Evolutionary conservation across 2,797 vertebrate species (phyloP), one percentile per base, ranked within the genome.

Genomic region (Psittacula echo): DNA sequence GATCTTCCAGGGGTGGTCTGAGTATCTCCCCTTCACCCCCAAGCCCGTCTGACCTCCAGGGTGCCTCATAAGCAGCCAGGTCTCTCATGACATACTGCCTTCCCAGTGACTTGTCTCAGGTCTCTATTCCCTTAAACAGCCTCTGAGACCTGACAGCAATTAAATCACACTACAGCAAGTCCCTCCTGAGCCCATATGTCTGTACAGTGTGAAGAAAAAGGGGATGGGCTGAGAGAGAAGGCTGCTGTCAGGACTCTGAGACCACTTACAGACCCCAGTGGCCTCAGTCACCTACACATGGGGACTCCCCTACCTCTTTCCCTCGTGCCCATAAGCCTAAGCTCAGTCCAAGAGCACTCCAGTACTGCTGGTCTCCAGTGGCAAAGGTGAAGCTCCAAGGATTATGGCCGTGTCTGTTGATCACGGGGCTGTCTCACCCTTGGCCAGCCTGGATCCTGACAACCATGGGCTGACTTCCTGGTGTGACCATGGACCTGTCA

Each of bases 321-420:
- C 62, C 13, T 13, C 14, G 13, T 15, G 47, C 32, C 30, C 54
- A 3, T 1, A 18, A 48, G 15, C 12, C n/a, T 7, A 34, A 76
- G 42, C 60, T n/a, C 50, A 13, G 50, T 26, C 30, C 51, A 51
- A 82, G 32, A 11, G 10, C 44, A 60, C 47, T 22, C 4, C 30
- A 9, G 47, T 20, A 15, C 6, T 5, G n/a, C 37, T 27, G 41
- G 13, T 20, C 30, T 64, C 11, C 42, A 42, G 14, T n/a, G 51
- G 26, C 37, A 15, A 6, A 4, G 9, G 2, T 18, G 20, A 14
- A 4, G 11, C 4, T 4, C 5, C 29, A 5, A 27, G 39, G 27
- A 4, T 10, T 6, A 0, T 1, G 23, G 26, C 20, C 10, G 37
- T 30, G 42, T 44, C 68, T 34, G 50, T 60, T 17, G 45, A 60